A percentile compares a stretch with the other conserved stretches of the same genome.
Evolutionary conservation across 2,888 invertebrate species (phyloP).

Genomic region (Mythimna vitellina): DNA sequence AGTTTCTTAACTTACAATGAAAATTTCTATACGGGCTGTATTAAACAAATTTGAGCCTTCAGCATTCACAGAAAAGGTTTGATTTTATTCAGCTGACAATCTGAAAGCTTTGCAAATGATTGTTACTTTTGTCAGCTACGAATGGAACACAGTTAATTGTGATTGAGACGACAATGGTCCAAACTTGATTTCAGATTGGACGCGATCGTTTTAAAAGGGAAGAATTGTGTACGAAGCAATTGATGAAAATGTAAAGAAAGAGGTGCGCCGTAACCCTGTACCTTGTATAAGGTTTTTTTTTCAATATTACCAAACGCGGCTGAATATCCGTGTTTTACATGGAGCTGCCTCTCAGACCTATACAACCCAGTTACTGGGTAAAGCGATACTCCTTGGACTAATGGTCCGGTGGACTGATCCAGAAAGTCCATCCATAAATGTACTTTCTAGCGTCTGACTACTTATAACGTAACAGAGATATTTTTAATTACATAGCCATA

Average conservation of each 20-base stretch:
- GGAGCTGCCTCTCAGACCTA: no score
- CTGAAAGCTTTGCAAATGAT: conserved; percentile 62
- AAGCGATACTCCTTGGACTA: no score
- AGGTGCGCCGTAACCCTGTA: not conserved
- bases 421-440: no score
- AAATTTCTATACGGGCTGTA: conserved; percentile 37
- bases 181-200: conserved; percentile 52
- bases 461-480: no score
- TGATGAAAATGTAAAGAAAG: conserved; percentile 6
- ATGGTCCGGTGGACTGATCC: no score
- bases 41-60: conserved; percentile 66
- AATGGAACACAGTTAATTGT: conserved; percentile 72
- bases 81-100: conserved; percentile 53
- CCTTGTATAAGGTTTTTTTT: not conserved
- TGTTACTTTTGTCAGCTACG: conserved; percentile 74
- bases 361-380: no score
- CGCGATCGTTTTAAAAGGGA: conserved; percentile 44
- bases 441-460: no score
- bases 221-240: not conserved
- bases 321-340: no score
- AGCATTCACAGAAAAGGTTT: conserved; percentile 53
- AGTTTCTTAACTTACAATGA: conserved; percentile 58
- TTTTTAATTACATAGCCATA: no score
- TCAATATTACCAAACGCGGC: no score
- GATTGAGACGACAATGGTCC: conserved; percentile 67